A percentile compares a stretch with the other conserved stretches of the same genome.
Conservation (phyloP, 2,888 invertebrate genomes). For the Metalampra italica region DNA sequence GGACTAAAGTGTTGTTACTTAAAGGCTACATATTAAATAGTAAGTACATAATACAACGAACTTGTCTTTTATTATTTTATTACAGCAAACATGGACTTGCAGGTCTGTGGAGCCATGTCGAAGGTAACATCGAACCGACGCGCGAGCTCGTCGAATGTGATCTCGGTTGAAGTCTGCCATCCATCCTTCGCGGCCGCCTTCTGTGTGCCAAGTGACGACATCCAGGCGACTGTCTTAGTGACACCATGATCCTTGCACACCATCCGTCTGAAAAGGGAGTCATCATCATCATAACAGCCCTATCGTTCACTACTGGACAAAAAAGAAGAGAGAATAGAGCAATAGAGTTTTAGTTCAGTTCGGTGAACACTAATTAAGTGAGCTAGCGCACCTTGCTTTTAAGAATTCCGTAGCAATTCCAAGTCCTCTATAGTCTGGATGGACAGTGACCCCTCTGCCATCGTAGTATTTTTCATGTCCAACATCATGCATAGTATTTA, state of each 20-base stretch:
- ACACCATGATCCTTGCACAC: not conserved
- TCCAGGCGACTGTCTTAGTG: not conserved
- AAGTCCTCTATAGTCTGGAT: slow-evolving; percentile 4
- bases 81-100: not conserved
- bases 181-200: slow-evolving; percentile 5
- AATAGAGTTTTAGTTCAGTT: no score
- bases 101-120: not conserved
- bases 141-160: not conserved
- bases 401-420: slow-evolving; percentile 5
- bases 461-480: not conserved
- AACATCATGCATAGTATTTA: not conserved
- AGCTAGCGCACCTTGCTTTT: not conserved
- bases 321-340: no score
- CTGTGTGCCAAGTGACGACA: slow-evolving; percentile 8
- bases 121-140: not conserved
- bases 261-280: not conserved
- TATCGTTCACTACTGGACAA: no score
- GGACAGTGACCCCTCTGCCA: not conserved
- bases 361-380: no score
- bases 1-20: no score
- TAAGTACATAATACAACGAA: no score
- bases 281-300: no score
- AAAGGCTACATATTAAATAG: no score
- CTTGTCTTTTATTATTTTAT: not conserved
- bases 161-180: not conserved